Evolutionary conservation across 2,113 vertebrate species (phyloP).

Genomic region (Seriola quinqueradiata): DNA sequence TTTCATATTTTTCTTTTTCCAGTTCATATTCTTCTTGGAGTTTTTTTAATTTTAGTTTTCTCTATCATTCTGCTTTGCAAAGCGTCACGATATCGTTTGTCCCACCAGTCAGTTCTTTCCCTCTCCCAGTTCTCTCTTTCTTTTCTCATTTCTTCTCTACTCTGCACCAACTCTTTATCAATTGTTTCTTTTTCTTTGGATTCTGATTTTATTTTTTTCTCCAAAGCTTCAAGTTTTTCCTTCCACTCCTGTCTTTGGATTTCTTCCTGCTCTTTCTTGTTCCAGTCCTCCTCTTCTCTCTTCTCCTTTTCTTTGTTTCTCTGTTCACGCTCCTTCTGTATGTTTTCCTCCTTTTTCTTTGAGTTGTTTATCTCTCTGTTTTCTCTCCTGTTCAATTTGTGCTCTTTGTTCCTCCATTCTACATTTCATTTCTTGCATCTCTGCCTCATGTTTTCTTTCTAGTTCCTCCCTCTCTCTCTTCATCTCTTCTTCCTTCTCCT

Average conservation of each 20-base stretch:
- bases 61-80: no score
- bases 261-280: neutral
- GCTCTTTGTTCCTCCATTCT: conserved; percentile 4
- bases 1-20: neutral
- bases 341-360: neutral
- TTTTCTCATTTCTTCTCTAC: neutral
- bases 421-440: neutral
- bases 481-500: conserved; percentile 41
- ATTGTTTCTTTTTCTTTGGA: conserved; percentile 3
- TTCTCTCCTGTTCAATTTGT: conserved; percentile 2
- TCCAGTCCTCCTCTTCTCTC: conserved; percentile 16
- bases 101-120: no score
- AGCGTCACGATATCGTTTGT: no score
- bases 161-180: neutral
- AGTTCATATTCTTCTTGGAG: neutral
- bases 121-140: no score
- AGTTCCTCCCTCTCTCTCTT: neutral
- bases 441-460: conserved; percentile 6
- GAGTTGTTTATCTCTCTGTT: neutral
- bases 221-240: neutral
- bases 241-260: neutral
- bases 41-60: no score
- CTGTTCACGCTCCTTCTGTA: neutral
- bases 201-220: neutral
- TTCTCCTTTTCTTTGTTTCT: conserved; percentile 7